Conservation (phyloP, 2,113 vertebrate genomes). For the Scomber colias region DNA sequence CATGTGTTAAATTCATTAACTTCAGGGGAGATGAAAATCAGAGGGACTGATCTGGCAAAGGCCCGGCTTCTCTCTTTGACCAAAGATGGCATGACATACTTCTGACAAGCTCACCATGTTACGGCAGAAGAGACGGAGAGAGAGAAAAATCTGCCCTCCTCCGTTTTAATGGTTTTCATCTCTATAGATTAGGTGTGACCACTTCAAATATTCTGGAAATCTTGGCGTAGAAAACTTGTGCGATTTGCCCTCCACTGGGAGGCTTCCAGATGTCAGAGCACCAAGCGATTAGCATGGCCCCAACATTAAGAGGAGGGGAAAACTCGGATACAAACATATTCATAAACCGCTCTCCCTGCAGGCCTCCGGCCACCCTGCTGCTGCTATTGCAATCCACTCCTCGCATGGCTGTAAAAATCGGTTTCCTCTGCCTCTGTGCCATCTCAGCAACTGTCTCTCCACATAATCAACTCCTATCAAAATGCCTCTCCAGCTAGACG, state of each 20-base stretch:
- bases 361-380: conserved; percentile 57
- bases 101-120: conserved; percentile 64
- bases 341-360: conserved; percentile 70
- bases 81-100: conserved; percentile 69
- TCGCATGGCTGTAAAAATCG: conserved; percentile 72
- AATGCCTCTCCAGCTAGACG: conserved; percentile 61
- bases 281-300: conserved; percentile 80
- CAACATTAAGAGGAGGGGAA: conserved; percentile 74
- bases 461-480: conserved; percentile 77
- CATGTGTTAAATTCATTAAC: conserved; percentile 62
- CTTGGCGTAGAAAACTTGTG: conserved; percentile 57
- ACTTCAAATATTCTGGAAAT: conserved; percentile 78
- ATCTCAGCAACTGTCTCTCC: conserved; percentile 68
- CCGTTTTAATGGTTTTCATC: conserved; percentile 76
- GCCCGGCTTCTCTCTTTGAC: conserved; percentile 41
- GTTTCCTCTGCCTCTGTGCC: conserved; percentile 73
- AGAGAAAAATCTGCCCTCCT: conserved; percentile 47
- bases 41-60: conserved; percentile 42
- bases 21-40: conserved; percentile 65
- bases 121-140: conserved; percentile 28
- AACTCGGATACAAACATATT: conserved; percentile 75
- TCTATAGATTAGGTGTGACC: conserved; percentile 77
- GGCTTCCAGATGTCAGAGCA: conserved; percentile 80
- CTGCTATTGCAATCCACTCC: conserved; percentile 65
- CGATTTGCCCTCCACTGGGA: conserved; percentile 73